A percentile compares a stretch with the other conserved stretches of the same genome.
These are phyloP conservation scores for Hemaris fuciformis DNA, from an alignment of 2,888 invertebrate genomes.

Conservation along the genomic window DNA sequence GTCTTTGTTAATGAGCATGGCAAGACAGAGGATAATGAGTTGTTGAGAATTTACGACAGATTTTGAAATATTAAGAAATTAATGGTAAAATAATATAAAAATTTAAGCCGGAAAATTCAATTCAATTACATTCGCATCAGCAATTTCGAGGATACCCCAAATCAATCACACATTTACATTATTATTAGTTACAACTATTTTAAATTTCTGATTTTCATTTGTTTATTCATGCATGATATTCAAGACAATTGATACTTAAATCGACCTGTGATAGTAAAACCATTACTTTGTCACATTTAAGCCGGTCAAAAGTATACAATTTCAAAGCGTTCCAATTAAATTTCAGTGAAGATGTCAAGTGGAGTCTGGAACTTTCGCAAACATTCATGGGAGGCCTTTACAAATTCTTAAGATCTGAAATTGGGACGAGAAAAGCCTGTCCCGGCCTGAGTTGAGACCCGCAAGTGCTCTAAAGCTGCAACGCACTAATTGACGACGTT, in stretches of 20 bases:
- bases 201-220: not conserved
- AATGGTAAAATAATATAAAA: too few species aligned
- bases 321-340: not conserved
- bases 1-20: too few species aligned
- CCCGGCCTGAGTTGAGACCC: constrained; percentile 30
- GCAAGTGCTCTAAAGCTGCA: constrained; percentile 35
- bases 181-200: too few species aligned
- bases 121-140: too few species aligned
- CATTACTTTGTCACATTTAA: not conserved
- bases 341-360: not conserved
- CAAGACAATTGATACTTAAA: not conserved
- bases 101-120: too few species aligned
- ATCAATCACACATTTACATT: too few species aligned
- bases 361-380: not conserved
- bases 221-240: not conserved
- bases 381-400: not conserved
- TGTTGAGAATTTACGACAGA: too few species aligned
- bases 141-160: too few species aligned
- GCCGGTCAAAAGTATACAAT: not conserved
- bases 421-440: not conserved
- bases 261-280: not conserved
- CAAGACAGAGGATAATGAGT: not conserved
- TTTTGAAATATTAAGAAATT: too few species aligned
- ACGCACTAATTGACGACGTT: constrained; percentile 72
- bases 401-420: not conserved